Conservation (phyloP, 2,113 vertebrate genomes). For the Vimba vimba region DNA sequence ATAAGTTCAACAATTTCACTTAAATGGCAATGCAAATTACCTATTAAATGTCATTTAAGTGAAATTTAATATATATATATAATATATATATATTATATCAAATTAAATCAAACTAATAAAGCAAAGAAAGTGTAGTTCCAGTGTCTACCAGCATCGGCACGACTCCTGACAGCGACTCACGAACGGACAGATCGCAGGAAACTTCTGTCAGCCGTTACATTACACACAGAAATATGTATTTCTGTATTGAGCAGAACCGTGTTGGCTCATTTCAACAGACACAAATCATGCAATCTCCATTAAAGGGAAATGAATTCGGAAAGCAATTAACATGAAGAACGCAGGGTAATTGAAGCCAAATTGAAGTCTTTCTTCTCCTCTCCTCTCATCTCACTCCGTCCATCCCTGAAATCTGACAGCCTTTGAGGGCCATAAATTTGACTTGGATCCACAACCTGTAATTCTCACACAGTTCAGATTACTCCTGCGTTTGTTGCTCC, state of each 20-base stretch:
- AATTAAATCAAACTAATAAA: too few relatives aligned
- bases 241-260: constrained; percentile 60
- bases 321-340: constrained; percentile 51
- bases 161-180: neutral
- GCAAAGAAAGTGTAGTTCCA: constrained; percentile 54
- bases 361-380: neutral
- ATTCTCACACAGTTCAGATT: constrained; percentile 26
- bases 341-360: constrained; percentile 18
- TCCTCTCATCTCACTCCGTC: neutral
- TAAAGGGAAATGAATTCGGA: constrained; percentile 46
- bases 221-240: neutral
- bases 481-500: neutral
- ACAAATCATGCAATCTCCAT: constrained; percentile 26
- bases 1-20: too few relatives aligned
- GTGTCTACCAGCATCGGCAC: neutral
- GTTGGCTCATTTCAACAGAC: constrained; percentile 55
- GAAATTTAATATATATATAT: too few relatives aligned
- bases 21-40: too few relatives aligned
- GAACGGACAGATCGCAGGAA: neutral
- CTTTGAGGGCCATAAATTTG: neutral
- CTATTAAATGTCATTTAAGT: too few relatives aligned
- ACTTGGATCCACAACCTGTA: neutral
- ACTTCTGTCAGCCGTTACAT: neutral
- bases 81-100: too few relatives aligned
- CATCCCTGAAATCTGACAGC: neutral